Evolutionary conservation across 2,888 invertebrate species (phyloP).

Genomic region (Halictus quadricinctus): DNA sequence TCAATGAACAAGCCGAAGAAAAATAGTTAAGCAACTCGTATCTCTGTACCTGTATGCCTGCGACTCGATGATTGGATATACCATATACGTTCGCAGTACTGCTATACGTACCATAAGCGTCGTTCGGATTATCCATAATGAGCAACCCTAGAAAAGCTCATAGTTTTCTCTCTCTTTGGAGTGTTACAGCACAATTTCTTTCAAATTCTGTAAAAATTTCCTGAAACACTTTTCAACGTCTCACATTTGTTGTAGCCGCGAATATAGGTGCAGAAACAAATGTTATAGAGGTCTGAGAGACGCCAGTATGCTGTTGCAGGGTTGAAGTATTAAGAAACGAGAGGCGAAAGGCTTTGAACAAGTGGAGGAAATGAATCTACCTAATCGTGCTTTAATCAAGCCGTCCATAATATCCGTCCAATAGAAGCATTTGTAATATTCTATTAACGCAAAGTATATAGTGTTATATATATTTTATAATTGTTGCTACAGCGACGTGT

Average conservation of each 20-base stretch:
- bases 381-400: neutral
- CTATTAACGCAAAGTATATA: neutral
- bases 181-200: neutral
- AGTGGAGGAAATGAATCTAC: neutral
- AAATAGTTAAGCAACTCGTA: neutral
- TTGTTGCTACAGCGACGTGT: conserved; percentile 8
- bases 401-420: conserved; percentile 22
- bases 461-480: conserved; percentile 31
- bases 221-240: neutral
- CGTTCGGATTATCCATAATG: neutral
- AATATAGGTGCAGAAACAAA: neutral
- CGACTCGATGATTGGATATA: neutral
- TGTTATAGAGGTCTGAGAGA: neutral
- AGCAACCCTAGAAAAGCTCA: neutral
- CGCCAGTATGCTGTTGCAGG: neutral
- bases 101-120: neutral
- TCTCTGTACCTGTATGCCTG: neutral
- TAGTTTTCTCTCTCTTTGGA: neutral
- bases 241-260: neutral
- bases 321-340: neutral
- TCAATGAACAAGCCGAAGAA: neutral
- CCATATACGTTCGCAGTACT: neutral
- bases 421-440: conserved; percentile 11
- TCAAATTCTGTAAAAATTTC: neutral
- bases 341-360: neutral